Base-by-base conservation (phyloP, 1,140 invertebrate species). In the Neuroterus valhalla region DNA sequence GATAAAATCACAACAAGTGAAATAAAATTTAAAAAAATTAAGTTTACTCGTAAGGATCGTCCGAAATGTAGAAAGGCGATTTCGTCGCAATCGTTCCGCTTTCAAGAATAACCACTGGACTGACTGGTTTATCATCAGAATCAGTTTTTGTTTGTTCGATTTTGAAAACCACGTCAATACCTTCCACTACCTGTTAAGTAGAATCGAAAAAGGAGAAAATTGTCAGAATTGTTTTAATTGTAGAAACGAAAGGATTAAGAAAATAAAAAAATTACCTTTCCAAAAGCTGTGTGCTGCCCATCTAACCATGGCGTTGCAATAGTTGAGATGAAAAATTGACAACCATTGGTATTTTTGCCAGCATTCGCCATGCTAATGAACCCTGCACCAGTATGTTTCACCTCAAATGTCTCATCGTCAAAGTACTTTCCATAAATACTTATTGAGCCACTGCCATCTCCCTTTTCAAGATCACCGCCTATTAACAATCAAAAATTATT, bases 361-460 rank as follows among this genome's bases (percentile, higher is more conserved):
- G 94, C 94, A 91, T 99, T 99, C 0, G 98, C 98, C 98, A 99
- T 99, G 48, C 96, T 97, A 10, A 99, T 88, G 90, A 97, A 96
- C 43, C 98, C 98, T 12, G 97, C 92, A 12, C 93, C 93, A 76
- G 93, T 94, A 84, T 99, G 98, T 83, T 96, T 95, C 12, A 98
- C 92, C 68, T 94, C 94, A 86, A 99, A 96, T 86, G 97, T 98
- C 90, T 99, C 98, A 90, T 99, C 98, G 44, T 94, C 92, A 88
- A 99, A 99, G 79, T 93, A 93, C 71, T 96, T 94, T 2, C 98
- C 98, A 87, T 96, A 99, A 80, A 99, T 98, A 84, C 95, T 96
- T 2, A 93, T 91, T 0, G 94, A 94, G 2, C 96, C 96, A 19
- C 91, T 92, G 4, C 96, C 96, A 89, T 97, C 93, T 66, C 94